A percentile compares a stretch with the other conserved stretches of the same genome.
Evolutionary conservation across 2,888 invertebrate species (phyloP).

Genomic region (Rhamnusium bicolor): DNA sequence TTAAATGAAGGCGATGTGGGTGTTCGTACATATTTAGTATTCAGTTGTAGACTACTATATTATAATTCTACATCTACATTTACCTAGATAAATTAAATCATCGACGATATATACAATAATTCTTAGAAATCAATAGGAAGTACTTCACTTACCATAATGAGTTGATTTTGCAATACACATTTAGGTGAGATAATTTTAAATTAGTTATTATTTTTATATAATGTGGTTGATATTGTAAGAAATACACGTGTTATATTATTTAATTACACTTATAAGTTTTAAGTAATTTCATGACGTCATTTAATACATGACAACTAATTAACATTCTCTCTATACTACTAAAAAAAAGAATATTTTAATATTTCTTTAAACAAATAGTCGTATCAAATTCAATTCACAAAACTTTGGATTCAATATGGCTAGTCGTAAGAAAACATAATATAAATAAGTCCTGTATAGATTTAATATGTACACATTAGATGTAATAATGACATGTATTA

Average conservation of each 20-base stretch:
- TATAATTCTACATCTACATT: constrained; percentile 15
- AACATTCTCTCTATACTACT: too few species aligned
- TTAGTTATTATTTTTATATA: not conserved
- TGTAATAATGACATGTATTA: too few species aligned
- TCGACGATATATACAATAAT: constrained; percentile 8
- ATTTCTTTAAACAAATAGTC: too few species aligned
- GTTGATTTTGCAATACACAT: not conserved
- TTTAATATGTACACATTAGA: too few species aligned
- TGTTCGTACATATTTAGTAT: not conserved
- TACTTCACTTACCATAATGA: not conserved
- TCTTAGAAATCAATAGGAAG: not conserved
- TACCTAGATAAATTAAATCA: constrained; percentile 14
- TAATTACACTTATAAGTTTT: not conserved
- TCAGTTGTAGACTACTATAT: not conserved
- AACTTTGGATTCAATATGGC: too few species aligned
- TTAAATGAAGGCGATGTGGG: not conserved
- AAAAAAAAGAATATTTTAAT: too few species aligned
- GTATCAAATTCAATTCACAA: too few species aligned
- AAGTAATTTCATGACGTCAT: not conserved
- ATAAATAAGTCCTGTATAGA: too few species aligned
- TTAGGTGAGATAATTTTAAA: not conserved
- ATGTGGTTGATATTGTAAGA: not conserved
- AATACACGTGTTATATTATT: not conserved
- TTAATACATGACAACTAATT: too few species aligned
- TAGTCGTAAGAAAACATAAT: too few species aligned